Percentiles rank a stretch among this genome's conserved stretches.
Evolutionary conservation across 2,113 vertebrate species (phyloP).

Genomic region (Numida meleagris): DNA sequence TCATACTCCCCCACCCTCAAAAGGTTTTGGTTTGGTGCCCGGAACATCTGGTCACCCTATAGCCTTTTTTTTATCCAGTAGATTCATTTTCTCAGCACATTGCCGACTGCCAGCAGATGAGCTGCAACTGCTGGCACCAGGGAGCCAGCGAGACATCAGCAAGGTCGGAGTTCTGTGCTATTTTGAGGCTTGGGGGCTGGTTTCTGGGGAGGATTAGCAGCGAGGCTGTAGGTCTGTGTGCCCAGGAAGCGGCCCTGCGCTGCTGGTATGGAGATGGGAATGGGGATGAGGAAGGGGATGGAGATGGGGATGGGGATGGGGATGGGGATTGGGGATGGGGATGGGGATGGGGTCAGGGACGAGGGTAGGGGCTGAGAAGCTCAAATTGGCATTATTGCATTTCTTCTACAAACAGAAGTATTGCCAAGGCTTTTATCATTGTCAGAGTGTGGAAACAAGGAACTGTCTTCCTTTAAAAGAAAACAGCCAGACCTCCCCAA

Average conservation of each 20-base stretch:
- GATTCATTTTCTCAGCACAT: not conserved
- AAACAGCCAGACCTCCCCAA: not conserved
- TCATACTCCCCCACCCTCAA: not conserved
- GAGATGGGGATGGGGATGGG: no score
- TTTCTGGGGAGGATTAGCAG: not conserved
- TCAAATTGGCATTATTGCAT: not conserved
- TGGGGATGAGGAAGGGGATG: no score
- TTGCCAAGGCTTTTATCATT: not conserved
- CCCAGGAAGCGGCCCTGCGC: not conserved
- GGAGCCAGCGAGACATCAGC: not conserved
- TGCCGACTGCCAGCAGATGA: not conserved
- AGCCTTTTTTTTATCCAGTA: not conserved
- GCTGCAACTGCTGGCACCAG: not conserved
- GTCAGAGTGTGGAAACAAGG: not conserved
- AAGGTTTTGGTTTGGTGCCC: conserved; percentile 10
- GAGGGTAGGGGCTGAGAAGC: no score
- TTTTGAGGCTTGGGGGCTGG: no score
- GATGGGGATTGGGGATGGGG: no score
- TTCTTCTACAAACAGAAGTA: no score
- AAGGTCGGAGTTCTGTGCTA: not conserved
- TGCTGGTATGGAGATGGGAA: no score
- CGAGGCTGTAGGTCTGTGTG: fast-evolving
- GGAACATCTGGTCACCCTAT: conserved; percentile 31
- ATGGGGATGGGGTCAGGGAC: no score
- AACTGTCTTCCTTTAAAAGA: not conserved